Conservation (phyloP, 1,140 invertebrate genomes). For the Conus betulinus region DNA sequence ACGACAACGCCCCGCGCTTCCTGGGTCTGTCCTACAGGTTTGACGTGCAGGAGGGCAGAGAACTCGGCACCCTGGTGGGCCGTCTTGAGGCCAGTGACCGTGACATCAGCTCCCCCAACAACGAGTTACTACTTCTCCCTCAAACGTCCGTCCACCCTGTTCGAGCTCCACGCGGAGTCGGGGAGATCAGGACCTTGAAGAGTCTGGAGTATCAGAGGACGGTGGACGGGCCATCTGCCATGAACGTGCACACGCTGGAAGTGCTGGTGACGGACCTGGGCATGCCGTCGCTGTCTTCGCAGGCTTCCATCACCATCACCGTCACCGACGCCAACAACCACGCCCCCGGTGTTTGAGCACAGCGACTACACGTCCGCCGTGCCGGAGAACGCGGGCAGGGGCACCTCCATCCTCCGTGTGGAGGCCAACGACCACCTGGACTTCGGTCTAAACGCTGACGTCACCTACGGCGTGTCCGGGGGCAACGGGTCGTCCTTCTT, state of each 20-base stretch:
- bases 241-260: conserved; percentile 90
- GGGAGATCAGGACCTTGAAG: conserved; percentile 91
- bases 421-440: conserved; percentile 78
- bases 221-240: conserved; percentile 83
- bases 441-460: conserved; percentile 68
- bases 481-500: conserved; percentile 69
- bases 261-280: conserved; percentile 96
- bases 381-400: conserved; percentile 84
- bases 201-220: conserved; percentile 88
- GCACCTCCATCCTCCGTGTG: conserved; percentile 82
- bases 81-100: conserved; percentile 92
- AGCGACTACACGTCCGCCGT: conserved; percentile 78
- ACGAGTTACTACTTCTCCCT: conserved; percentile 91
- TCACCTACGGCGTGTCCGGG: conserved; percentile 58
- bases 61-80: conserved; percentile 84
- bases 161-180: conserved; percentile 92
- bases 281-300: conserved; percentile 88
- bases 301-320: conserved; percentile 62
- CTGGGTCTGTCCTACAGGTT: conserved; percentile 53
- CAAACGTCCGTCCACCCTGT: conserved; percentile 92
- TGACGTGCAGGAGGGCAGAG: conserved; percentile 83
- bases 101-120: conserved; percentile 93
- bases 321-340: conserved; percentile 72
- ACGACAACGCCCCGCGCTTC: conserved; percentile 70
- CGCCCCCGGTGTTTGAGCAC: conserved; percentile 68